phyloP scores from a whole-genome alignment of 2,113 vertebrate genomes.

The Coptodon bakossiorum region DNA sequence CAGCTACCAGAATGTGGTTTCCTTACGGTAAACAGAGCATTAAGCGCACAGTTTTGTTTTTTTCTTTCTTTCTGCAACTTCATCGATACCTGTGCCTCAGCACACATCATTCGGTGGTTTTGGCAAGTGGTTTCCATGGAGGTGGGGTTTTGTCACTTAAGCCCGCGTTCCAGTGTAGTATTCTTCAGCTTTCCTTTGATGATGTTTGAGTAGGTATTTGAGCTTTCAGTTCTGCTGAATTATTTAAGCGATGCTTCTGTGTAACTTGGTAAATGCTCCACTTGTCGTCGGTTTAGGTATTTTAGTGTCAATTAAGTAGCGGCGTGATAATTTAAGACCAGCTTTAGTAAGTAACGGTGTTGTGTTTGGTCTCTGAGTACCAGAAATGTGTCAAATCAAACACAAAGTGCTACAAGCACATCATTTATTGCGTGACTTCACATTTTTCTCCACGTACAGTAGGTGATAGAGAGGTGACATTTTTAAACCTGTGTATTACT shows the following conservation, averaged over 20 bases:
- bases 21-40: not conserved
- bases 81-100: not conserved
- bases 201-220: not conserved
- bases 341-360: not conserved
- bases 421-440: not conserved
- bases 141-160: not conserved
- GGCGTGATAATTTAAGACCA: not conserved
- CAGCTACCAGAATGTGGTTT: conserved; percentile 10
- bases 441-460: not conserved
- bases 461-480: not conserved
- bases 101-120: conserved; percentile 9
- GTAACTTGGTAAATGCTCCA: not conserved
- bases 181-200: not conserved
- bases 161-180: not conserved
- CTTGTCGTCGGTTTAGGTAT: not conserved
- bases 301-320: not conserved
- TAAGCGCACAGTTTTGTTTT: not conserved
- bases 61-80: not conserved
- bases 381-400: not conserved
- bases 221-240: not conserved
- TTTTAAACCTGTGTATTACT: not conserved
- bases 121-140: conserved; percentile 23
- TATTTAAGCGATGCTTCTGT: not conserved
- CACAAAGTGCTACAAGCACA: too few species aligned
- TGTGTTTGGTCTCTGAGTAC: not conserved